These are phyloP conservation scores for Vanessa atalanta DNA, from an alignment of 1,140 invertebrate species.

Conservation along the genomic window DNA sequence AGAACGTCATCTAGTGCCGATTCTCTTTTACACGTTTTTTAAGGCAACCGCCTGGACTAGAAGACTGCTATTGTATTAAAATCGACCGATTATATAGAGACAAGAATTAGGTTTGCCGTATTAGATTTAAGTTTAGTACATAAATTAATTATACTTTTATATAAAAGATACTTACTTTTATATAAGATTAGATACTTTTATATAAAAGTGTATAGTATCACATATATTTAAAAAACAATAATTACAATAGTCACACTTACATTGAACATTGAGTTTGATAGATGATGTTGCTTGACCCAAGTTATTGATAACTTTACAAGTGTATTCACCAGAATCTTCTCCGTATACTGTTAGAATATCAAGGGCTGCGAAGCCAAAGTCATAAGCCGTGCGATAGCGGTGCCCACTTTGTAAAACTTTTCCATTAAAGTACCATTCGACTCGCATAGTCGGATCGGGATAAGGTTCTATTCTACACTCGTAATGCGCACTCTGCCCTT, in stretches of 20 bases:
- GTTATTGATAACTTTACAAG: constrained; percentile 93
- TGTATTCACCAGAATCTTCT: constrained; percentile 96
- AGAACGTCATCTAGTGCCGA: no score
- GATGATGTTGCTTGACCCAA: constrained; percentile 90
- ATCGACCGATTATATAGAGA: no score
- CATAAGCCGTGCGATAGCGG: constrained; percentile 94
- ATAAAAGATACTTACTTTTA: no score
- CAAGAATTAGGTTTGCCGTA: no score
- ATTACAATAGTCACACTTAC: constrained; percentile 80
- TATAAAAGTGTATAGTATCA: no score
- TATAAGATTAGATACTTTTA: no score
- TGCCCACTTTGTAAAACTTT: constrained; percentile 95
- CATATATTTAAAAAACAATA: background rate
- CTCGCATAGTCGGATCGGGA: constrained; percentile 94
- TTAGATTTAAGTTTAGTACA: no score
- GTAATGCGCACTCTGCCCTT: constrained; percentile 96
- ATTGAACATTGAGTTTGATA: constrained; percentile 90
- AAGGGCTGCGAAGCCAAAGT: constrained; percentile 97
- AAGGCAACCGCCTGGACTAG: no score
- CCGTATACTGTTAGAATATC: constrained; percentile 96
- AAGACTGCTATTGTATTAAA: no score
- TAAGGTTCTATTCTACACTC: constrained; percentile 98
- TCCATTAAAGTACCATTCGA: constrained; percentile 97
- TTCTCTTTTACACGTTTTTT: no score
- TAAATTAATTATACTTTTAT: no score